phyloP scores from a whole-genome alignment of 1,140 invertebrate species.

The Lepidurus apus region DNA sequence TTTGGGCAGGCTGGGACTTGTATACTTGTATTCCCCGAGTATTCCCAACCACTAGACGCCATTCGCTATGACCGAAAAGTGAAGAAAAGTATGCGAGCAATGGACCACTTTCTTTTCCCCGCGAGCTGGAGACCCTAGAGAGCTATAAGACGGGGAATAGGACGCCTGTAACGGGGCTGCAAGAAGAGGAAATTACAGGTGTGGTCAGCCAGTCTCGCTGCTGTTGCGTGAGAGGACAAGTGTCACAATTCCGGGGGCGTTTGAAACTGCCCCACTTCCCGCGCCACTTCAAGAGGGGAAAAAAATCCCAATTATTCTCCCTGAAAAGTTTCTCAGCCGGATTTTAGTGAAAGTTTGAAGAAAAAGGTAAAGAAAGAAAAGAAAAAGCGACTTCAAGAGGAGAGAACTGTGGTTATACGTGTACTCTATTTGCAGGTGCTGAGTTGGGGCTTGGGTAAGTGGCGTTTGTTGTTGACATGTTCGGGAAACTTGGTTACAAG shows the following conservation, averaged over 20 bases:
- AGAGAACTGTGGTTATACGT: no score
- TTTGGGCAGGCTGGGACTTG: no score
- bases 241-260: background rate
- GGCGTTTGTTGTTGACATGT: background rate
- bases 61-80: background rate
- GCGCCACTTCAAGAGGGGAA: background rate
- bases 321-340: no score
- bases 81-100: background rate
- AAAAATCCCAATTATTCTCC: background rate
- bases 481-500: background rate
- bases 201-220: constrained; percentile 6
- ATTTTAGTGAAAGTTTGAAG: no score
- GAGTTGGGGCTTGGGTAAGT: background rate
- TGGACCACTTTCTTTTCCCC: constrained; percentile 8
- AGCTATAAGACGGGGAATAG: background rate
- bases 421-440: no score
- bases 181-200: constrained; percentile 6
- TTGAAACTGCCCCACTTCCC: background rate
- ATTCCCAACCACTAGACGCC: background rate
- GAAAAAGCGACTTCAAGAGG: no score
- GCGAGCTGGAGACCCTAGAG: constrained; percentile 11
- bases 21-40: background rate
- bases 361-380: no score
- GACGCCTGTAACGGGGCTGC: background rate
- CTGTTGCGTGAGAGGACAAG: constrained; percentile 8